Conservation (phyloP, 1,140 invertebrate genomes). For the Aphidius gifuensis region DNA sequence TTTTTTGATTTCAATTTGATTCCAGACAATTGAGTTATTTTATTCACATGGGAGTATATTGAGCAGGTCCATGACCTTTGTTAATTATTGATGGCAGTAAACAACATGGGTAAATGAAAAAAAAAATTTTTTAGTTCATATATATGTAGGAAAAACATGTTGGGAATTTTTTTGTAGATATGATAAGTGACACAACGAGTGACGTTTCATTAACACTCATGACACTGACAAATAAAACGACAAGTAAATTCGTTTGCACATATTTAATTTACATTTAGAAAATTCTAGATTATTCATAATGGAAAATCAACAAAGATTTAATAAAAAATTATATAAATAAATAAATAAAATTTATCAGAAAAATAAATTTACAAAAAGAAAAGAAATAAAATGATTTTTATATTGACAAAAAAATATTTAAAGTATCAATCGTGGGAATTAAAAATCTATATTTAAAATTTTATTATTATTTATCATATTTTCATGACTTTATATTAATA, state of each 20-base stretch:
- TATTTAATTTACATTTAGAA: not conserved
- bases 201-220: slow-evolving; percentile 44
- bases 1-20: slow-evolving; percentile 4
- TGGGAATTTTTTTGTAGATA: slow-evolving; percentile 19
- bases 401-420: no score
- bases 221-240: slow-evolving; percentile 18
- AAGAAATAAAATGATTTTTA: no score
- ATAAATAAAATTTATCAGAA: no score
- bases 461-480: slow-evolving; percentile 4
- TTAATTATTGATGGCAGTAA: slow-evolving; percentile 2
- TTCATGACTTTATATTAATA: not conserved
- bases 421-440: no score
- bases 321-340: no score
- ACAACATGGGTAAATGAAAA: not conserved
- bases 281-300: slow-evolving; percentile 1
- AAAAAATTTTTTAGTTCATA: slow-evolving; percentile 6
- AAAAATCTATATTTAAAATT: no score
- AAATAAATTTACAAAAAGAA: no score
- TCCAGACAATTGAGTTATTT: slow-evolving; percentile 10
- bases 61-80: not conserved
- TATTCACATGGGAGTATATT: not conserved
- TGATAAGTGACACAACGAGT: slow-evolving; percentile 42
- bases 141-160: not conserved
- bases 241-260: slow-evolving; percentile 25
- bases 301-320: not conserved